These are phyloP conservation scores for Pomacea maculata DNA, from an alignment of 1,140 invertebrate species.

Conservation along the genomic window DNA sequence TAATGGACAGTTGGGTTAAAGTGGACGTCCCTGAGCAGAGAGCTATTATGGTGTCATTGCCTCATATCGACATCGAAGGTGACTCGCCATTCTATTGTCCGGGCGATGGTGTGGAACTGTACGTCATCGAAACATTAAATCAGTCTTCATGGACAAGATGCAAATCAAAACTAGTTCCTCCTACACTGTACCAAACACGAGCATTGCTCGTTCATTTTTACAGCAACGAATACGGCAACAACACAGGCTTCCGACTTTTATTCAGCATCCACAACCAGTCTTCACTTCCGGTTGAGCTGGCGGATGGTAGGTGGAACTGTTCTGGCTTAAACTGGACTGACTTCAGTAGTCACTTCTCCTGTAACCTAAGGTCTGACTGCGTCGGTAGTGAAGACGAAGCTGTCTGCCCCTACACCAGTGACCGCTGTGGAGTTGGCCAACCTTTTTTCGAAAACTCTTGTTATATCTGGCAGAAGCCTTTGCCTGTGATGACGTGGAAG, in stretches of 20 bases:
- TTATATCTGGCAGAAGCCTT: not conserved
- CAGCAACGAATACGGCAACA: not conserved
- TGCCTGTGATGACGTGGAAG: not conserved
- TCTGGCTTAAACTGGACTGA: conserved; percentile 2
- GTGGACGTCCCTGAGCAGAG: no score
- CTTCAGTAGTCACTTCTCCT: conserved; percentile 1
- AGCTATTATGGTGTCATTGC: no score
- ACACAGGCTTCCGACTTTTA: not conserved
- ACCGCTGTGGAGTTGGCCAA: not conserved
- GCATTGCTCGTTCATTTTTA: not conserved
- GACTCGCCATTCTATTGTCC: no score
- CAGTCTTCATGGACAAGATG: no score
- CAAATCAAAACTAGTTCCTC: no score
- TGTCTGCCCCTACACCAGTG: not conserved
- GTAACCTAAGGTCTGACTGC: conserved; percentile 10
- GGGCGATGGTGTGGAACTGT: no score
- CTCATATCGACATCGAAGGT: no score
- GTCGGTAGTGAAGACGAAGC: conserved; percentile 11
- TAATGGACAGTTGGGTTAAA: no score
- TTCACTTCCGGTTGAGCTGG: not conserved
- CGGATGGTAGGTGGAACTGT: conserved; percentile 9
- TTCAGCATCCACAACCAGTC: not conserved
- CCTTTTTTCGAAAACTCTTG: not conserved
- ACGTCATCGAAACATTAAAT: no score
- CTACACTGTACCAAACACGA: not conserved